Evolutionary conservation across 1,140 invertebrate species (phyloP).

Genomic region (Gonatopus flavifemur): DNA sequence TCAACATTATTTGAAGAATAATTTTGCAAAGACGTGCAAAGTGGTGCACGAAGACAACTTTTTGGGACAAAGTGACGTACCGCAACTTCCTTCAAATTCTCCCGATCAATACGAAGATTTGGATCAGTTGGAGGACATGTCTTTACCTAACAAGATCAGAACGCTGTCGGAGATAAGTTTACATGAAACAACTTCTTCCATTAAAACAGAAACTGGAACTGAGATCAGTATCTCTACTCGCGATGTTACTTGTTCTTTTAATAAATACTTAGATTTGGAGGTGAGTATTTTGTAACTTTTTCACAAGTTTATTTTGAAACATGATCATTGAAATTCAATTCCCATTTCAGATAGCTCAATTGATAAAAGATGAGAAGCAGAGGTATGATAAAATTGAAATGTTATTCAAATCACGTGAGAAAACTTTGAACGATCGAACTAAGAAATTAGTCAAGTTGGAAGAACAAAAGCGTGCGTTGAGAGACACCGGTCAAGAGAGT

Average conservation of each 20-base stretch:
- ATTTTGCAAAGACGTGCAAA: constrained; percentile 26
- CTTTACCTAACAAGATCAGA: constrained; percentile 47
- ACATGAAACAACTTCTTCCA: constrained; percentile 57
- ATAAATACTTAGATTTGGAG: constrained; percentile 52
- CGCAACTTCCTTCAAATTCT: constrained; percentile 41
- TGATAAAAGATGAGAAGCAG: constrained; percentile 55
- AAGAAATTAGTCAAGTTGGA: constrained; percentile 62
- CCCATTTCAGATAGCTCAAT: constrained; percentile 47
- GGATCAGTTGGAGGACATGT: constrained; percentile 47
- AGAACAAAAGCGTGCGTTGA: constrained; percentile 58
- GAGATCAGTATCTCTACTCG: constrained; percentile 56
- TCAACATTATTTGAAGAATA: constrained; percentile 23
- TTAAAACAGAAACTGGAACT: constrained; percentile 56
- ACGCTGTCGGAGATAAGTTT: constrained; percentile 56
- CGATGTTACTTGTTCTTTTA: constrained; percentile 54
- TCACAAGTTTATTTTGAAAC: not conserved
- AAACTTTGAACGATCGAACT: constrained; percentile 63
- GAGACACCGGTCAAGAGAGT: constrained; percentile 58
- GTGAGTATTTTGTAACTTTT: constrained; percentile 21
- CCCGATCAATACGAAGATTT: constrained; percentile 44
- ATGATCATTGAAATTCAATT: constrained; percentile 2
- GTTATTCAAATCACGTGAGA: constrained; percentile 59
- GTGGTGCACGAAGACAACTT: constrained; percentile 8
- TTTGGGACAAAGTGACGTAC: constrained; percentile 21
- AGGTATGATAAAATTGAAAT: constrained; percentile 58